These are phyloP conservation scores for Syrmaticus mikado DNA, from an alignment of 2,113 vertebrate species.

Conservation along the genomic window DNA sequence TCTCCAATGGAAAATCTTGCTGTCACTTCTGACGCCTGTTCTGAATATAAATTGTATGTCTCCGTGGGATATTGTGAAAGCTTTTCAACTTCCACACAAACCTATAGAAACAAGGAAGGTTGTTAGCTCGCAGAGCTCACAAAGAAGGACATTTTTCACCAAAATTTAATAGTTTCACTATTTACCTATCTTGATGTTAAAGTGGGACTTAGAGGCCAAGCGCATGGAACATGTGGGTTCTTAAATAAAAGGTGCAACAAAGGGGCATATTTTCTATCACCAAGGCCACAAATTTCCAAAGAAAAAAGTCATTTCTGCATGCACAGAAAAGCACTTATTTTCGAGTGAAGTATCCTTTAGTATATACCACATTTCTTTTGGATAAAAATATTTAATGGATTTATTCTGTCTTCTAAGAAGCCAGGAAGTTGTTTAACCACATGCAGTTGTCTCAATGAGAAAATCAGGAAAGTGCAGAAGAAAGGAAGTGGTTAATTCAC, in stretches of 20 bases:
- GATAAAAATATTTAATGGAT: not conserved
- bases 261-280: not conserved
- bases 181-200: not conserved
- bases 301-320: not conserved
- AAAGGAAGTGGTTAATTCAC: not conserved
- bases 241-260: not conserved
- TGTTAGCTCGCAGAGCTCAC: not conserved
- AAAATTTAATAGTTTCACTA: not conserved
- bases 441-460: not conserved
- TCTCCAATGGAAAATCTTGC: conserved; percentile 49
- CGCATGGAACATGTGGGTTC: not conserved
- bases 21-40: conserved; percentile 35
- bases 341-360: not conserved
- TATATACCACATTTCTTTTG: not conserved
- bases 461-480: not conserved
- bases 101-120: not conserved
- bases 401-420: not conserved
- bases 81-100: not conserved
- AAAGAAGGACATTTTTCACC: not conserved
- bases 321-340: not conserved
- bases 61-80: not conserved
- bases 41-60: conserved; percentile 45
- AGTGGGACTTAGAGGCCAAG: not conserved
- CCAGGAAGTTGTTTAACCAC: not conserved
- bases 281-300: not conserved